Evolutionary conservation across 2,888 invertebrate genomes (phyloP).

Genomic region (Dexiosoma caninum): DNA sequence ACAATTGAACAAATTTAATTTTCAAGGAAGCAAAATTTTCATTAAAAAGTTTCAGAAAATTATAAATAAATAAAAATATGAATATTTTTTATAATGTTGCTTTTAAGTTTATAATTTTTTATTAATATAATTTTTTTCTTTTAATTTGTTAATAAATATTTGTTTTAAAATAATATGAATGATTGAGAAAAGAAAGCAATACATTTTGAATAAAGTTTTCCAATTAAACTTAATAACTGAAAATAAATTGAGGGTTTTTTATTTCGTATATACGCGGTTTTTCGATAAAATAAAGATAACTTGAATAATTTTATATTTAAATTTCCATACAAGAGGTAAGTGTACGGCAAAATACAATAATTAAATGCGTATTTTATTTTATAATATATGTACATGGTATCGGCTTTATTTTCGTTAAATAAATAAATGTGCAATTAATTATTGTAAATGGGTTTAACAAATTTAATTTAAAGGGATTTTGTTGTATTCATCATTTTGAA

Average conservation of each 20-base stretch:
- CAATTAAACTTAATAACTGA: neutral
- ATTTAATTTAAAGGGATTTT: neutral
- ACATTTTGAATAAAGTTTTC: slow-evolving; percentile 20
- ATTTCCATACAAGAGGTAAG: neutral
- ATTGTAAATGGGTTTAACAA: neutral
- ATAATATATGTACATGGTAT: neutral
- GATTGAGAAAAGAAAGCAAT: slow-evolving; percentile 27
- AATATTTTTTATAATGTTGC: slow-evolving; percentile 35
- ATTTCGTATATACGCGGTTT: neutral
- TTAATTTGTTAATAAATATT: slow-evolving; percentile 47
- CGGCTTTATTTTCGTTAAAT: neutral
- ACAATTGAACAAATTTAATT: neutral
- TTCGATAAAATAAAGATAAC: neutral
- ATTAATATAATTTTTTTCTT: slow-evolving; percentile 35
- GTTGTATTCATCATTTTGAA: neutral
- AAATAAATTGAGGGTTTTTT: neutral
- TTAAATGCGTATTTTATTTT: neutral
- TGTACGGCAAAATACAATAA: neutral
- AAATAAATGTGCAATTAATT: neutral
- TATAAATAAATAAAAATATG: slow-evolving; percentile 19
- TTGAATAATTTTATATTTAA: neutral
- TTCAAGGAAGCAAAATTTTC: neutral
- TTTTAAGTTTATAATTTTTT: slow-evolving; percentile 55
- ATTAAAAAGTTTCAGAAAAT: neutral
- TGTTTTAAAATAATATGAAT: slow-evolving; percentile 35